Evolutionary conservation across 2,797 vertebrate species (phyloP).

Genomic region (Leucoraja ocellata): DNA sequence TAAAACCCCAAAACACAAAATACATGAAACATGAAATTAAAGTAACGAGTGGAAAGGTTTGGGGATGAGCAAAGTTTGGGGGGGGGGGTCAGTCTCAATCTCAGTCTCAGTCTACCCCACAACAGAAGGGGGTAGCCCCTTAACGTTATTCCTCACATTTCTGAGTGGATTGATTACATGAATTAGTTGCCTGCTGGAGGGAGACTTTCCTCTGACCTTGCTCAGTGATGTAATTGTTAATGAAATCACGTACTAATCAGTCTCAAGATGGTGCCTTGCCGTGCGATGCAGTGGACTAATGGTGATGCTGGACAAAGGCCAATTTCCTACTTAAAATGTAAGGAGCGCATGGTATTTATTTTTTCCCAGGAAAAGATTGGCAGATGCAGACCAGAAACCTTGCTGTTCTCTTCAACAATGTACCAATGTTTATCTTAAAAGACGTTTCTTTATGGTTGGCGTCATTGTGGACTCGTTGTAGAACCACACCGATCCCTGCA

Average conservation of each 20-base stretch:
- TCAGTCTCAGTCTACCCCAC: too few species aligned
- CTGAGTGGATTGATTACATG: constrained; percentile 23
- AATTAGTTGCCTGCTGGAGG: constrained; percentile 33
- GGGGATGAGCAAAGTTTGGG: too few species aligned
- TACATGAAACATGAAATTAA: too few species aligned
- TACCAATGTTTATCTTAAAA: not conserved
- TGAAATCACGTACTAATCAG: constrained; percentile 29
- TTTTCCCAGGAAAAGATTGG: constrained; percentile 11
- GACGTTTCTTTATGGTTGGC: not conserved
- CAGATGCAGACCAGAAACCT: not conserved
- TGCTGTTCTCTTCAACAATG: not conserved
- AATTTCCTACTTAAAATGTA: constrained; percentile 16
- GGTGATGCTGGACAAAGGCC: not conserved
- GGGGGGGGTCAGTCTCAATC: too few species aligned
- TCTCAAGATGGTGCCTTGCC: constrained; percentile 21
- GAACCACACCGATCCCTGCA: not conserved
- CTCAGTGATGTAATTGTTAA: constrained; percentile 34
- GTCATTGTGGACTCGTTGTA: not conserved
- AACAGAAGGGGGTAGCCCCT: not conserved
- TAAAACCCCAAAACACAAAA: too few species aligned
- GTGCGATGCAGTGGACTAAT: constrained; percentile 11
- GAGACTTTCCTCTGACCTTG: constrained; percentile 25
- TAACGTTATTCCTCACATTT: not conserved
- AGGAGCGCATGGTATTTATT: not conserved
- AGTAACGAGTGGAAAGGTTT: too few species aligned